phyloP scores from a whole-genome alignment of 2,888 invertebrate species.

The Desoria tigrina region DNA sequence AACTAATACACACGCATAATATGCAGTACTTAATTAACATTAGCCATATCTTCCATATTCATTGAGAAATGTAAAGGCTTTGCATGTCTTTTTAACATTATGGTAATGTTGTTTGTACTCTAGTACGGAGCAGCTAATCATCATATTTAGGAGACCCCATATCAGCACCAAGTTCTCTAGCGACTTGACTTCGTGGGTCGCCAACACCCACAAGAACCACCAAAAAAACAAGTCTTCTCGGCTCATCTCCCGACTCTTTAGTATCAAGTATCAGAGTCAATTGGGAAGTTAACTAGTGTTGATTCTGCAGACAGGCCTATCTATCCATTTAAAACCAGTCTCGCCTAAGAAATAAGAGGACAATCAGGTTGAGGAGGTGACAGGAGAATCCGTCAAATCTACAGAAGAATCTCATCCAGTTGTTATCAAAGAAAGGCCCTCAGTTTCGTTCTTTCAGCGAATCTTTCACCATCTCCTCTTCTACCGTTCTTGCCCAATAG shows the following conservation, averaged over 20 bases:
- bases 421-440: too few relatives aligned
- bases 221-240: constrained; percentile 17
- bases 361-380: constrained; percentile 6
- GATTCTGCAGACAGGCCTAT: neutral
- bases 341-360: neutral
- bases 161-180: constrained; percentile 32
- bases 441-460: neutral
- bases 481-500: too few relatives aligned
- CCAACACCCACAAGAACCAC: constrained; percentile 33
- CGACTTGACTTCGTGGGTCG: constrained; percentile 40
- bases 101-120: too few relatives aligned
- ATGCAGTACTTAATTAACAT: too few relatives aligned
- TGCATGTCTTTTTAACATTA: too few relatives aligned
- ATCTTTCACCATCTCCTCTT: neutral
- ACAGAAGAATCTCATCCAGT: too few relatives aligned
- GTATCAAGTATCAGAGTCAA: neutral
- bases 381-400: neutral
- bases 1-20: too few relatives aligned
- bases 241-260: neutral
- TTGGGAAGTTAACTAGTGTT: neutral
- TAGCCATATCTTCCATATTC: too few relatives aligned
- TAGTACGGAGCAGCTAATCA: too few relatives aligned
- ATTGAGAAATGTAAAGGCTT: too few relatives aligned
- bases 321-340: neutral
- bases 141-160: too few relatives aligned